Conservation (phyloP, 2,113 vertebrate genomes). For the Saguinus midas region DNA sequence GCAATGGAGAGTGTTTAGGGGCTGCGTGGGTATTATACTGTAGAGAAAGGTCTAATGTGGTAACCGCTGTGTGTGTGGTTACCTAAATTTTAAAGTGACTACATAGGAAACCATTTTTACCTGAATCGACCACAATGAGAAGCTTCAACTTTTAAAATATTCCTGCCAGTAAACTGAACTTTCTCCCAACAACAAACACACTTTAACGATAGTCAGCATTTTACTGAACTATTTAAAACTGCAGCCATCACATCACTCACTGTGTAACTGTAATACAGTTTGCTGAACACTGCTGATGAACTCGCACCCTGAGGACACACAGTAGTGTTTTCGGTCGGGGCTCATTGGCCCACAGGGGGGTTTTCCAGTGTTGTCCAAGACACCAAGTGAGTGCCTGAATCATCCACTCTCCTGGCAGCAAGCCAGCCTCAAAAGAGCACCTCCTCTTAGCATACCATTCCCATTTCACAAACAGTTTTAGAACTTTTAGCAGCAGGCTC, state of each 20-base stretch:
- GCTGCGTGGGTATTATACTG: neutral
- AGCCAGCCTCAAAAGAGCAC: neutral
- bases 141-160: neutral
- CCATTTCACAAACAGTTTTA: neutral
- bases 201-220: neutral
- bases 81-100: neutral
- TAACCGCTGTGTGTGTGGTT: neutral
- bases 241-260: neutral
- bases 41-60: neutral
- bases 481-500: neutral
- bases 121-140: neutral
- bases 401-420: neutral
- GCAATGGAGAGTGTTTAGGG: neutral
- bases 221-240: neutral
- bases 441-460: neutral
- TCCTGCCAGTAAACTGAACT: neutral
- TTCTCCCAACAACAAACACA: neutral
- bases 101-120: neutral
- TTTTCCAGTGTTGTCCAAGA: too few species aligned
- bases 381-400: neutral
- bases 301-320: neutral
- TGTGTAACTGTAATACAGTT: neutral
- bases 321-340: neutral
- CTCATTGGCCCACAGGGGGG: neutral
- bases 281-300: neutral